These are phyloP conservation scores for Parazoanthus swiftii DNA, from an alignment of 92 coral and sea anemone genomes.

Conservation along the genomic window DNA sequence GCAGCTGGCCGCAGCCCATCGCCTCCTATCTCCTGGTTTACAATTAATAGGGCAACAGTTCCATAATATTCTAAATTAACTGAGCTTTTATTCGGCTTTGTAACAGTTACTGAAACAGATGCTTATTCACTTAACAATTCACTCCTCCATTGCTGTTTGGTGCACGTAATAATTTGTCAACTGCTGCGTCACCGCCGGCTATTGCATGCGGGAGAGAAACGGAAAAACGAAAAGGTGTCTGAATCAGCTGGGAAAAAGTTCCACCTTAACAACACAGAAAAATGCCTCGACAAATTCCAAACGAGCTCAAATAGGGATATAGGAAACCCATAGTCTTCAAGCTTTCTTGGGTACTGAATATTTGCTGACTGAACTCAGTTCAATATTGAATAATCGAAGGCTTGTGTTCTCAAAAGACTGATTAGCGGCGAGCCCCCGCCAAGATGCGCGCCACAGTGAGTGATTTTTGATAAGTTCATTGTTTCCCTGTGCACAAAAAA, in stretches of 20 bases:
- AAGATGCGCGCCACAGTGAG: not conserved
- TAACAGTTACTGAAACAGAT: not conserved
- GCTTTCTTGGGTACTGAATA: not conserved
- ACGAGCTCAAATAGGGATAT: not conserved
- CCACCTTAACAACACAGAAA: not conserved
- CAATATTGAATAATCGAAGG: not conserved
- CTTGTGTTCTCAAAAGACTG: not conserved
- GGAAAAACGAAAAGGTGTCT: not conserved
- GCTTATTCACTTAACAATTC: not conserved
- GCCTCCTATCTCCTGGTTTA: not conserved
- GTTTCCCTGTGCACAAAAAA: not conserved
- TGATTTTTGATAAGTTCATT: not conserved
- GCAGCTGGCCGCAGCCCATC: not conserved
- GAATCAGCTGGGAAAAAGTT: not conserved
- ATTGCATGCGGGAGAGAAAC: not conserved
- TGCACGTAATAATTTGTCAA: not conserved
- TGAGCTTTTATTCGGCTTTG: not conserved
- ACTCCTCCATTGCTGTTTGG: not conserved
- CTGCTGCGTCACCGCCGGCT: not conserved
- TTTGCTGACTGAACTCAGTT: not conserved
- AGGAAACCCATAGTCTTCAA: too few species aligned
- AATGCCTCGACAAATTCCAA: not conserved
- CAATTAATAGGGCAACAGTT: not conserved
- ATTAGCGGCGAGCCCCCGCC: not conserved
- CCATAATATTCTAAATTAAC: not conserved